Base-by-base conservation (phyloP, 2,113 vertebrate genomes). In the Lophura nycthemera region DNA sequence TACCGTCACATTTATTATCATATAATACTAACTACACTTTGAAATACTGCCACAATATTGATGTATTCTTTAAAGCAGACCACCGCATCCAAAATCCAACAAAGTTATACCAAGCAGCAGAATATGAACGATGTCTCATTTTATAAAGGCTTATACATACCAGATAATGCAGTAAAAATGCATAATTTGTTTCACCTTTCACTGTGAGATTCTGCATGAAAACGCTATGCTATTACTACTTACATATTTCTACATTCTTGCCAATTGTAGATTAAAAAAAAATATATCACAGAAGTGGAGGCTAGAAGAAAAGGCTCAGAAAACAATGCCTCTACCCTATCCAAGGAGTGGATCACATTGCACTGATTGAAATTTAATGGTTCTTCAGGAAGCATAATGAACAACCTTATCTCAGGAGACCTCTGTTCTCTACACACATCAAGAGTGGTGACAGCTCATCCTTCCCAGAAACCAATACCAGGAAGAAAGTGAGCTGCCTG, bases 311-410 rank as follows among this genome's bases (percentile, higher is more conserved):
- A 90, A 81, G n/a, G 61, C 48, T 96, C 52, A 63, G 36, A 56
- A 92, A 83, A 86, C 21, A 86, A 47, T 42, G 67, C 89, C 38
- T 92, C 97, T 96, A 89, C 80, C 91, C 96, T 96, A 89, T 79
- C 91, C 96, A 96, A 95, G 95, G 64, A 97, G 89, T 93, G 94
- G 96, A 98, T 98, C 97, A 96, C 94, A 94, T 97, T 98, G 96
- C 97, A 97, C 91, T 98, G 98, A 98, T 96, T 98, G 98, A 98
- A 98, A 98, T 98, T 98, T 98, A 98, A 98, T 98, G 96, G 96
- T 96, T 98, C 97, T 98, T 98, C 97, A 97, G 97, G 89, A 98
- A 98, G 97, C 98, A 98, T 98, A 98, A 98, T 97, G 97, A 98
- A 98, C 95, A 96, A 92, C 95, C 93, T 92, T 59, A 94, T 98